A percentile compares a stretch with the other conserved stretches of the same genome.
These are phyloP conservation scores for Buphagus erythrorhynchus DNA, from an alignment of 2,797 vertebrate genomes.

Conservation along the genomic window DNA sequence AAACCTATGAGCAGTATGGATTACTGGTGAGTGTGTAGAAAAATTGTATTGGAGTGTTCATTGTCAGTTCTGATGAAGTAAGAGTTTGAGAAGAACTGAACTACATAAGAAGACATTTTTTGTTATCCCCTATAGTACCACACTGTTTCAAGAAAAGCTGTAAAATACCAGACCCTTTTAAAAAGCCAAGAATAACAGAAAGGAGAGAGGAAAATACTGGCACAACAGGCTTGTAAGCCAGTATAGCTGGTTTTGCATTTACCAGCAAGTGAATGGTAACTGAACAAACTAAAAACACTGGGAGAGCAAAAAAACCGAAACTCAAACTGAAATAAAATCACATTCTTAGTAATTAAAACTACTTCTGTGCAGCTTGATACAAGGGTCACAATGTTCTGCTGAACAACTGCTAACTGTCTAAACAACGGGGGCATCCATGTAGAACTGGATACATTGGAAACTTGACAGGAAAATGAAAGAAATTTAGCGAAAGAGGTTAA, in stretches of 20 bases:
- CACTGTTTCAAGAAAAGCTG: background rate
- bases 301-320: fast-evolving
- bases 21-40: background rate
- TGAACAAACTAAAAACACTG: background rate
- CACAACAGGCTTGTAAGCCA: background rate
- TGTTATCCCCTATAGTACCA: background rate
- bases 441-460: background rate
- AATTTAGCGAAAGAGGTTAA: background rate
- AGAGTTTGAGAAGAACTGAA: slow-evolving; percentile 33
- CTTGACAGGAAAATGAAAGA: background rate
- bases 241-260: background rate
- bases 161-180: background rate
- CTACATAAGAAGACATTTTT: background rate
- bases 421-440: background rate
- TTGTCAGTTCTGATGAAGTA: slow-evolving; percentile 1
- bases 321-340: background rate
- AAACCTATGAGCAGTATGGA: background rate
- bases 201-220: background rate
- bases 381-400: background rate
- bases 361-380: background rate
- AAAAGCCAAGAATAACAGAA: background rate
- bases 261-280: background rate
- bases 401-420: background rate
- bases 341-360: background rate
- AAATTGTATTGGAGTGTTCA: background rate